These are phyloP conservation scores for Limanda limanda DNA, from an alignment of 2,113 vertebrate genomes.

Conservation along the genomic window DNA sequence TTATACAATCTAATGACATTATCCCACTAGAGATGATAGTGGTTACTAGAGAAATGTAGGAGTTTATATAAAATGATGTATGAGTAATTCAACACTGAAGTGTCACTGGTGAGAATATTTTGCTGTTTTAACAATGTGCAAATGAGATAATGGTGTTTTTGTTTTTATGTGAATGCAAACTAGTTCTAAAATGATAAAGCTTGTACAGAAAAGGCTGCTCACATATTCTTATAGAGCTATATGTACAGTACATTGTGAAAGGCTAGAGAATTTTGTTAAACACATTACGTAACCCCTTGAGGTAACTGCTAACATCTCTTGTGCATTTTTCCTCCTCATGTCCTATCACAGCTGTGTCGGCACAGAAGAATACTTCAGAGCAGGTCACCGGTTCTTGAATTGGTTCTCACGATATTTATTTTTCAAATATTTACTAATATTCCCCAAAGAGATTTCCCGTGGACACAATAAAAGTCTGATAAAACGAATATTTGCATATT, in stretches of 20 bases:
- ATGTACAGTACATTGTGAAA: constrained; percentile 21
- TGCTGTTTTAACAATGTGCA: constrained; percentile 4
- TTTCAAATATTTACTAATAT: not conserved
- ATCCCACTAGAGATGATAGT: not conserved
- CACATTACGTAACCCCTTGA: constrained; percentile 38
- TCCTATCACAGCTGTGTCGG: constrained; percentile 22
- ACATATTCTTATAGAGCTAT: constrained; percentile 44
- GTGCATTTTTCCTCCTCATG: constrained; percentile 4
- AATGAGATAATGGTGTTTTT: not conserved
- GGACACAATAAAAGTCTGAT: constrained; percentile 26
- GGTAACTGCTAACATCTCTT: constrained; percentile 28
- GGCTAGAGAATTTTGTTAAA: not conserved
- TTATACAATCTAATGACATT: constrained; percentile 27
- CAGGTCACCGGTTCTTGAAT: constrained; percentile 1
- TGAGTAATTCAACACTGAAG: constrained; percentile 8
- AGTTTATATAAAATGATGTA: constrained; percentile 1
- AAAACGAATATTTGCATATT: not conserved
- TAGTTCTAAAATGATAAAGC: constrained; percentile 15
- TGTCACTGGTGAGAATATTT: constrained; percentile 15
- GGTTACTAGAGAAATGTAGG: not conserved
- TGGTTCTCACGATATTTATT: not conserved
- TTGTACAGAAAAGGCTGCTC: constrained; percentile 38
- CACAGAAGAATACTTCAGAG: constrained; percentile 1
- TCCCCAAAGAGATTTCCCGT: constrained; percentile 6
- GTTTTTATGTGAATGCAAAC: constrained; percentile 23